Evolutionary conservation across 2,113 vertebrate species (phyloP), one percentile per base, ranked within the genome.

Genomic region (Myocastor coypus): DNA sequence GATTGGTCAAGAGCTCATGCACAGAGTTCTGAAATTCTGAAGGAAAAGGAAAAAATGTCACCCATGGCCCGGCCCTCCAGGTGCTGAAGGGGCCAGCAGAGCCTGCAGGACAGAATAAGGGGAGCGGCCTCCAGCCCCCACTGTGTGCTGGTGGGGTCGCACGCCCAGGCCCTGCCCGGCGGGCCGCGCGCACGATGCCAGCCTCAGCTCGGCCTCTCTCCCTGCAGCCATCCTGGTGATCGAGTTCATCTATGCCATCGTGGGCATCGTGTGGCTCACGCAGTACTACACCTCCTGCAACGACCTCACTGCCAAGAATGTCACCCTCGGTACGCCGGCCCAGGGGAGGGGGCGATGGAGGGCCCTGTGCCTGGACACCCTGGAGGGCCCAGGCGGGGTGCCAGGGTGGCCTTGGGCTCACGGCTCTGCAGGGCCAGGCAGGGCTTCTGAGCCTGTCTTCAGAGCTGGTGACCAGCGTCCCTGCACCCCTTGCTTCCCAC

Each of bases 211-310:
- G 81, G 57, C 12, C 28, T 68, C 88, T 97, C 96, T 97, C 92
- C 63, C 95, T 91, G 57, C 97, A 99, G 99, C 99, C 40, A 99
- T 99, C 98, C 97, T 99, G 97, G 98, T 99, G 98, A 99, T 99
- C 0, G 99, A 99, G 98, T 99, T 99, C 59, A 99, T 99, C 28
- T 99, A 99, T 0, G 99, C 99, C 68, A 99, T 99, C 6, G 99
- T 99, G 97, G 99, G 99, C 96, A 99, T 99, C 92, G 98, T 99
- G 87, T 99, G 99, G 99, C 99, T 99, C 88, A 99, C 99, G 7
- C 99, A 99, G 98, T 99, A 99, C 98, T 99, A 99, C 98, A 98
- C 99, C 80, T 99, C 99, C 71, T 99, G 99, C 98, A 99, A 99
- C 12, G 99, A 99, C 98, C 97, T 99, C 98, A 99, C 99, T 22